phyloP scores from a whole-genome alignment of 2,797 vertebrate species.

The Arremon aurantiirostris region DNA sequence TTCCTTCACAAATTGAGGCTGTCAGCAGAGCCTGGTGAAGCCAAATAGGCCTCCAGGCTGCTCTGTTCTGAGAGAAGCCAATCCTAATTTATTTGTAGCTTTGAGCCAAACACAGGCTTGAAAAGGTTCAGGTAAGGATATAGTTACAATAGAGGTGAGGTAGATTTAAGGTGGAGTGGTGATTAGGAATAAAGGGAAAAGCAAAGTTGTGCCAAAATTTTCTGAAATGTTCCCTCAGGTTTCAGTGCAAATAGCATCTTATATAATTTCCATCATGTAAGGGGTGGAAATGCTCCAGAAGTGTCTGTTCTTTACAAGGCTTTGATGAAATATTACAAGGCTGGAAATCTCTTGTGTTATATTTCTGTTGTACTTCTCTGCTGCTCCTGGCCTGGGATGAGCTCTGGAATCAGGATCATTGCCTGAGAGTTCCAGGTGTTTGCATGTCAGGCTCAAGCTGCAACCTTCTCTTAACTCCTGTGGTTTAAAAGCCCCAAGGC shows the following conservation, averaged over 20 bases:
- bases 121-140: conserved; percentile 27
- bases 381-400: not conserved
- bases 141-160: not conserved
- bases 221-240: not conserved
- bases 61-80: not conserved
- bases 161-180: not conserved
- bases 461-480: not conserved
- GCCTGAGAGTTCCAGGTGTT: not conserved
- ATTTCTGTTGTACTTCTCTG: not conserved
- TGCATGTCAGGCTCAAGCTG: not conserved
- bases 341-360: not conserved
- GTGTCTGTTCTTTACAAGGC: not conserved
- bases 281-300: not conserved
- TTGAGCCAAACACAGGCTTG: not conserved
- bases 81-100: not conserved
- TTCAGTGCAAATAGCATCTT: not conserved
- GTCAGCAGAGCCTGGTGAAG: not conserved
- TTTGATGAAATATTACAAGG: conserved; percentile 6
- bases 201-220: not conserved
- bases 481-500: not conserved
- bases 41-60: not conserved
- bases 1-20: not conserved
- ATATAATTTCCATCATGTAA: not conserved
- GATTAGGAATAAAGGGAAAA: not conserved
- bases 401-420: not conserved